Conservation (phyloP, 2,888 invertebrate genomes). For the Lasioglossum lativentre region DNA sequence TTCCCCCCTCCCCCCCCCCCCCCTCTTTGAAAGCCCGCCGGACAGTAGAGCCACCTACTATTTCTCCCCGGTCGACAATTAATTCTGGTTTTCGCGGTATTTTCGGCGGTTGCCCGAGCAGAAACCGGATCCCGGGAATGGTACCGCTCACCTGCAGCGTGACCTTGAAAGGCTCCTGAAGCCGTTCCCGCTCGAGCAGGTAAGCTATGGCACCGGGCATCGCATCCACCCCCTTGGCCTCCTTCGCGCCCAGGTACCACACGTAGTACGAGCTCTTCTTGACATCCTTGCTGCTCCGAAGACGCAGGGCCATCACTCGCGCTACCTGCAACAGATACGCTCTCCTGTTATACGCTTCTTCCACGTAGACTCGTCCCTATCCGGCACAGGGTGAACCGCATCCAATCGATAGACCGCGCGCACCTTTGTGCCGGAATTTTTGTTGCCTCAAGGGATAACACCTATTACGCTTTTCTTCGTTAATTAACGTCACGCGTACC, state of each 20-base stretch:
- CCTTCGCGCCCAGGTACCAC: conserved; percentile 98
- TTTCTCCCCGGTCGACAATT: conserved; percentile 5
- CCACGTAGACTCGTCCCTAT: not conserved
- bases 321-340: conserved; percentile 40
- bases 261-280: conserved; percentile 97
- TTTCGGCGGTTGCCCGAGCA: conserved; percentile 54
- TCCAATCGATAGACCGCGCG: not conserved
- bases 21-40: not conserved
- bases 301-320: conserved; percentile 90
- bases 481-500: too few relatives aligned
- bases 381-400: not conserved
- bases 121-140: conserved; percentile 72
- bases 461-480: not conserved
- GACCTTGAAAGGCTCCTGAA: conserved; percentile 95
- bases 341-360: not conserved
- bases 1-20: not conserved
- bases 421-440: not conserved
- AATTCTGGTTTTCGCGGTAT: conserved; percentile 55
- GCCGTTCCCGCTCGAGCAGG: conserved; percentile 93
- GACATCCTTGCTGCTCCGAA: conserved; percentile 91
- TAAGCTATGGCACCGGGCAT: conserved; percentile 94
- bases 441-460: not conserved
- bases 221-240: conserved; percentile 95
- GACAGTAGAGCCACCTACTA: not conserved
- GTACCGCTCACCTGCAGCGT: conserved; percentile 90